These are phyloP conservation scores for Eristalis arbustorum DNA, from an alignment of 2,888 invertebrate species.

Conservation along the genomic window DNA sequence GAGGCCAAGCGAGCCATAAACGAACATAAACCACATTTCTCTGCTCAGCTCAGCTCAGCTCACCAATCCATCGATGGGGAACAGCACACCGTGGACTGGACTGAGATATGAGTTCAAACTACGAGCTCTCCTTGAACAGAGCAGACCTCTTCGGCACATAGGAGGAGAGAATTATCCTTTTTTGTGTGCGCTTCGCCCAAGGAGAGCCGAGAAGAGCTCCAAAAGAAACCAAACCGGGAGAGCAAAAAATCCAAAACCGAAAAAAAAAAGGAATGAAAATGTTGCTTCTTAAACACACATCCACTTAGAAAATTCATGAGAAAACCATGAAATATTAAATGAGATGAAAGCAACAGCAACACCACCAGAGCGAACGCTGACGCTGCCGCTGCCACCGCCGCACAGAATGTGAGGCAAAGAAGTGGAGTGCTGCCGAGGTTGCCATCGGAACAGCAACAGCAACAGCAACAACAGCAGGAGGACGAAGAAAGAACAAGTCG, in stretches of 20 bases:
- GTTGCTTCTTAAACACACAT: conserved; percentile 60
- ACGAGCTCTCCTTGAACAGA: neutral
- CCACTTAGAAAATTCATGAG: conserved; percentile 66
- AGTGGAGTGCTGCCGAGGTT: conserved; percentile 19
- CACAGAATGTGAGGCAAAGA: conserved; percentile 44
- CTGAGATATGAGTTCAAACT: conserved; percentile 20
- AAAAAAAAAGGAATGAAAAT: conserved; percentile 18
- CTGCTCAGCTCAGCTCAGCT: conserved; percentile 34
- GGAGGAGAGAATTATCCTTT: conserved; percentile 51
- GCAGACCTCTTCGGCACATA: conserved; percentile 4
- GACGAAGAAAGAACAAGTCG: conserved; percentile 61
- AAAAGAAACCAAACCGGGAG: conserved; percentile 11
- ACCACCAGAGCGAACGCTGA: conserved; percentile 19
- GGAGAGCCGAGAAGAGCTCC: conserved; percentile 5
- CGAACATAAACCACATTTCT: conserved; percentile 69
- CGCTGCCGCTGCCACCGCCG: neutral
- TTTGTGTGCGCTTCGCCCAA: neutral
- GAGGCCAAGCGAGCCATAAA: conserved; percentile 60
- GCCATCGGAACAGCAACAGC: neutral
- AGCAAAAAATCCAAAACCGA: too few relatives aligned
- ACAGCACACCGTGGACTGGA: neutral
- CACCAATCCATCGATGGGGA: conserved; percentile 52
- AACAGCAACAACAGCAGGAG: conserved; percentile 5
- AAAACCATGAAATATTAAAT: conserved; percentile 70
- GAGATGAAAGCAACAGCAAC: conserved; percentile 62